Conservation (phyloP, 2,113 vertebrate genomes). For the Orthochromis malagaraziensis region DNA sequence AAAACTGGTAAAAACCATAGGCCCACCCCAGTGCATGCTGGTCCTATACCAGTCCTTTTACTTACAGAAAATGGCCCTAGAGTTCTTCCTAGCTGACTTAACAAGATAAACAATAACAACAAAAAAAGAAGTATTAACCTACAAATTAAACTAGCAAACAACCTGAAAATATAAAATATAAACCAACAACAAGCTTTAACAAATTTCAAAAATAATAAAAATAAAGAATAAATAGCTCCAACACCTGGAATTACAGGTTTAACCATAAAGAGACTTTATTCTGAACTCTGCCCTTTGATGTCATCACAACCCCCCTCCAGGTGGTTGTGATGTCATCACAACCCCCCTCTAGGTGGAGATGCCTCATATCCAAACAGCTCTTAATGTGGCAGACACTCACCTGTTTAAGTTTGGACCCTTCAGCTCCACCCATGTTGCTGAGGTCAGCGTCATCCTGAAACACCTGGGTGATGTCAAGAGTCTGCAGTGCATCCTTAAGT, state of each 20-base stretch:
- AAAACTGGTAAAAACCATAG: background rate
- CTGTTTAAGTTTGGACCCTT: slow-evolving; percentile 72
- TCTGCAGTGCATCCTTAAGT: slow-evolving; percentile 71
- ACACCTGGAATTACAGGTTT: background rate
- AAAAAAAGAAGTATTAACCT: background rate
- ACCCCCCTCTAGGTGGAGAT: background rate
- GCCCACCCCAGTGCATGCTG: background rate
- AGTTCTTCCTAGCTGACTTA: background rate
- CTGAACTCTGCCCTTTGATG: background rate
- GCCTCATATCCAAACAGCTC: background rate
- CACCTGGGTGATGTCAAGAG: slow-evolving; percentile 69
- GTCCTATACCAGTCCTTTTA: background rate
- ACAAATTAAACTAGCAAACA: background rate
- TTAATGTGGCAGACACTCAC: background rate
- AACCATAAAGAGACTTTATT: background rate
- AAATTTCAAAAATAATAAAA: background rate
- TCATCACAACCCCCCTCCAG: background rate
- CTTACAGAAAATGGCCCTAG: background rate
- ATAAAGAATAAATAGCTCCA: background rate
- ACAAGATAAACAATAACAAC: background rate
- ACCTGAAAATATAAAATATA: background rate
- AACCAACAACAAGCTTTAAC: background rate
- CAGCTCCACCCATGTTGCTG: slow-evolving; percentile 62
- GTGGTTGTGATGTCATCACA: background rate
- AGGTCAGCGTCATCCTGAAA: slow-evolving; percentile 75